Evolutionary conservation across 2,888 invertebrate species (phyloP).

Genomic region (Cephus sareptanus): DNA sequence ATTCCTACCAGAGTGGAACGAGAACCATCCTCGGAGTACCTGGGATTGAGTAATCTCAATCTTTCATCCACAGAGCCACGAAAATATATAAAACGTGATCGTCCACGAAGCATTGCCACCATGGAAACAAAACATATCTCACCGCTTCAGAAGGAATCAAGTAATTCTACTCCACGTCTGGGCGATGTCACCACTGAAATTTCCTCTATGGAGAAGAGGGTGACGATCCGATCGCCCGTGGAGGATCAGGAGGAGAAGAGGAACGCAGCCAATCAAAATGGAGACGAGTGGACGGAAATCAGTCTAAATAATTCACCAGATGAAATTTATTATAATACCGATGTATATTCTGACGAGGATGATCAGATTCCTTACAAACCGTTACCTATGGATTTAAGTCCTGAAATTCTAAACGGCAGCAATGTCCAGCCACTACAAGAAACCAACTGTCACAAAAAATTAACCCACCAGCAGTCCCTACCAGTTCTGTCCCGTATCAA

Average conservation of each 20-base stretch:
- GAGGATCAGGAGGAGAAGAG: conserved; percentile 31
- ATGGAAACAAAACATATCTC: conserved; percentile 54
- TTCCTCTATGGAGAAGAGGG: conserved; percentile 46
- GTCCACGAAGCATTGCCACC: conserved; percentile 55
- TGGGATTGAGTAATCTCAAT: conserved; percentile 55
- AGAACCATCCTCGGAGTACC: conserved; percentile 55
- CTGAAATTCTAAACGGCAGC: conserved; percentile 33
- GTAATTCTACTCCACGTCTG: conserved; percentile 53
- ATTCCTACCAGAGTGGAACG: conserved; percentile 54
- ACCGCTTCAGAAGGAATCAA: conserved; percentile 41
- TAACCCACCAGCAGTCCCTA: conserved; percentile 67
- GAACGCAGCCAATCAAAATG: conserved; percentile 51
- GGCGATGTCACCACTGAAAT: conserved; percentile 47
- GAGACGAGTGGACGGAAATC: conserved; percentile 80
- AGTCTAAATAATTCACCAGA: conserved; percentile 78
- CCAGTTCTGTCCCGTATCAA: conserved; percentile 62
- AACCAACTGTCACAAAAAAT: conserved; percentile 54
- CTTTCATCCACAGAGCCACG: conserved; percentile 60
- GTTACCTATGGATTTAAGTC: conserved; percentile 58
- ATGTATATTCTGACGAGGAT: conserved; percentile 64
- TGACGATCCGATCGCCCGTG: conserved; percentile 44
- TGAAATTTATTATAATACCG: conserved; percentile 72
- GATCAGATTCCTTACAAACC: conserved; percentile 68
- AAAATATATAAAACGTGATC: conserved; percentile 60
- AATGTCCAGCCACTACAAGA: conserved; percentile 31